Base-by-base conservation (phyloP, 2,797 vertebrate genomes). In the Clarias laeviceps region DNA sequence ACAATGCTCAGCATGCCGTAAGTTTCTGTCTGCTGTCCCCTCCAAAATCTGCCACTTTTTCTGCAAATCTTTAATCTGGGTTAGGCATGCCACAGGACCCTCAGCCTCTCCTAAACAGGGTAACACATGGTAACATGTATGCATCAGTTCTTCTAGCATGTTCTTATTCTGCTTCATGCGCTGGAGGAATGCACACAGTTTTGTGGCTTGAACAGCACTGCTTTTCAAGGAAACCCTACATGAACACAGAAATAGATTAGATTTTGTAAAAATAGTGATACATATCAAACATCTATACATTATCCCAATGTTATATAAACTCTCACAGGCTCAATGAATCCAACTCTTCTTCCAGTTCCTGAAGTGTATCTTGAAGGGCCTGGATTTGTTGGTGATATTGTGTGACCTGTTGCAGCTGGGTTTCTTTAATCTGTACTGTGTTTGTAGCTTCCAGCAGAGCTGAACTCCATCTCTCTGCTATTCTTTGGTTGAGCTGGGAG, bases 311-410 rank as follows among this genome's bases (percentile, higher is more conserved):
- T 20, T 27, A 32, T 32, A 80, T 54, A 34, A 66, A 66, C 12
- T 66, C 79, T 97, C 92, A 99, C 98, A 92, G 84, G 92, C 92
- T 97, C 6, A 95, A 91, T 82, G 93, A 95, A 85, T 96, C 96
- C 85, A 95, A 95, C 89, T 97, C 96, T 11, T 88, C 88, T 5
- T 92, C 90, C 32, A 97, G 87, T 82, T 87, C 92, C 84, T 95
- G 93, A 89, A 97, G 88, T 0, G 95, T 94, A 8, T 91, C 91
- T 85, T 91, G 94, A 9, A 89, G 90, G 72, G 91, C 82, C 61
- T 87, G 88, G 50, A 95, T 94, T 66, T 93, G 94, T 85, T 91
- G 92, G 91, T 96, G 94, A 87, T 97, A 97, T 82, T 91, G 92
- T 79, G 91, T 92, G 88, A 97, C 92, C 92, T 96, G 94, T 72